Conservation (phyloP, 2,113 vertebrate genomes). For the Formicarius rufipectus region DNA sequence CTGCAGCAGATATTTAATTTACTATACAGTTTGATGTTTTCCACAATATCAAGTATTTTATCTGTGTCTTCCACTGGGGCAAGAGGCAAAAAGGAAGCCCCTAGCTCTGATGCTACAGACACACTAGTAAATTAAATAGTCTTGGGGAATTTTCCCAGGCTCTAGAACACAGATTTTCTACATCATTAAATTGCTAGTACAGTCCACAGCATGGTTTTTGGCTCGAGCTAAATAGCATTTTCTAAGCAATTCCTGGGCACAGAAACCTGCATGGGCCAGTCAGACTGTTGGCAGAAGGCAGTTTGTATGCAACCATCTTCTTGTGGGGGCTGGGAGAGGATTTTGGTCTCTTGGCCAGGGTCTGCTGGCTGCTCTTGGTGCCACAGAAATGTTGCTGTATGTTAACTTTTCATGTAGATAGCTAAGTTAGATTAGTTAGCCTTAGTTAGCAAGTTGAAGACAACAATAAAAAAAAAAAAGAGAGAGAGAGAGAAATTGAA, state of each 20-base stretch:
- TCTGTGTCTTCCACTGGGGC: background rate
- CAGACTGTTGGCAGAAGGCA: background rate
- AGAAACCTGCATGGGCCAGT: background rate
- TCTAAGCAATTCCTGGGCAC: background rate
- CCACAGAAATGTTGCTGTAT: background rate
- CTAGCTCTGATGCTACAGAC: background rate
- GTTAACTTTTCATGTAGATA: background rate
- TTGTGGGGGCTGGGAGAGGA: background rate
- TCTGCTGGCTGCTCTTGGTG: background rate
- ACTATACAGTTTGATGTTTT: background rate
- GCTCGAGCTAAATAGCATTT: conserved; percentile 5
- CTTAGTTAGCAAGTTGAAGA: background rate
- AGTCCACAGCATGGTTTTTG: conserved; percentile 6
- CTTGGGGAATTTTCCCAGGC: background rate
- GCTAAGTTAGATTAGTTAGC: background rate
- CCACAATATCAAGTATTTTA: background rate
- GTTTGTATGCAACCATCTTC: background rate
- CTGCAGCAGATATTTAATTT: background rate
- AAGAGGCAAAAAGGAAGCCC: background rate
- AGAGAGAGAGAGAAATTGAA: background rate
- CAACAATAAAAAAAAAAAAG: background rate
- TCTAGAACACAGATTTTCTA: conserved; percentile 30
- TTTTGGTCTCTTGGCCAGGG: background rate
- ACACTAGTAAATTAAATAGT: background rate
- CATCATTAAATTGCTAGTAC: background rate